These are phyloP conservation scores for Taxidea taxus DNA, from an alignment of 2,113 vertebrate genomes.

Conservation along the genomic window DNA sequence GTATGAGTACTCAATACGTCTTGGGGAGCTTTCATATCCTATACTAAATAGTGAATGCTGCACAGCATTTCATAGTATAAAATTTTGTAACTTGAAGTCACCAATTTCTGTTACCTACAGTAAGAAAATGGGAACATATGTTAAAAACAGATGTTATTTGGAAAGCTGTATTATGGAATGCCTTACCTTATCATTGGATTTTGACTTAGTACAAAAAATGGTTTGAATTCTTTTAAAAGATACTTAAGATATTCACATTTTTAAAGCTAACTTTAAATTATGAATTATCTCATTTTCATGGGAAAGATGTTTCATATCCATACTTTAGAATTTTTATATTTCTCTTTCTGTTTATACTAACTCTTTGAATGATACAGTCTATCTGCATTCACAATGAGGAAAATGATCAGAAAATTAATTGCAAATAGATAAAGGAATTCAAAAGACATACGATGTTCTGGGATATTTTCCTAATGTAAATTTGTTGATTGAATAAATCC, in stretches of 20 bases:
- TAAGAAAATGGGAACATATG: constrained; percentile 53
- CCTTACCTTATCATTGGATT: not conserved
- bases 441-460: not conserved
- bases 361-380: not conserved
- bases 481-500: not conserved
- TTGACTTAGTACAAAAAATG: not conserved
- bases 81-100: constrained; percentile 12
- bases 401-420: not conserved
- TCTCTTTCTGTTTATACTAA: not conserved
- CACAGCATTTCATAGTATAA: not conserved
- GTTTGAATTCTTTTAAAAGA: not conserved
- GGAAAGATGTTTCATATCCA: not conserved
- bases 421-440: not conserved
- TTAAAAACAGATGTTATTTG: constrained; percentile 56
- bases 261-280: not conserved
- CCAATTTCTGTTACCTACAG: not conserved
- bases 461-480: not conserved
- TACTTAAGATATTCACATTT: not conserved
- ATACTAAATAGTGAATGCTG: not conserved
- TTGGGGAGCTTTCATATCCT: not conserved
- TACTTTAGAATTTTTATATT: not conserved
- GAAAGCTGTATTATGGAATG: constrained; percentile 36
- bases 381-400: not conserved
- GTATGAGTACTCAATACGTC: not conserved
- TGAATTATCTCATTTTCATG: not conserved